Percentiles rank a stretch among this genome's conserved stretches.
phyloP scores from a whole-genome alignment of 2,888 invertebrate species.

The Frankliniella fusca region DNA sequence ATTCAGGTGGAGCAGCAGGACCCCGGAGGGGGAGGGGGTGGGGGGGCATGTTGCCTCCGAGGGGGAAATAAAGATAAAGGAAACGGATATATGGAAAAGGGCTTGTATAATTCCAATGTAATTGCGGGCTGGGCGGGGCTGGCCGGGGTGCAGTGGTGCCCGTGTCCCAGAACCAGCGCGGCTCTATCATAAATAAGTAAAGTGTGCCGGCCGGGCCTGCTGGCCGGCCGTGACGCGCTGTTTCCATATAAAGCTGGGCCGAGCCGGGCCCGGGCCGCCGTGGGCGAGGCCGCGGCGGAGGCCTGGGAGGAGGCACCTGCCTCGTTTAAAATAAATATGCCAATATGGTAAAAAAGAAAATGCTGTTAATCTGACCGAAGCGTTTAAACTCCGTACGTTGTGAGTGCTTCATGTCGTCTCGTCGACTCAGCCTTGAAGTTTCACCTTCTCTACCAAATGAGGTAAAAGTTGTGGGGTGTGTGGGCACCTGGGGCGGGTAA shows the following conservation, averaged over 20 bases:
- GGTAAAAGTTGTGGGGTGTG: neutral
- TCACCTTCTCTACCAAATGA: neutral
- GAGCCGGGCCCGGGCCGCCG: neutral
- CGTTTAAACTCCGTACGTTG: neutral
- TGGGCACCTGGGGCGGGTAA: neutral
- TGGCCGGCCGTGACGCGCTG: neutral
- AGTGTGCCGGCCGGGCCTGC: neutral
- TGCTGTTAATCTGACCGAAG: slow-evolving; percentile 7
- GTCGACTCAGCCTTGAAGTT: neutral
- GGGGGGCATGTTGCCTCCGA: neutral
- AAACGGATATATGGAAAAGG: slow-evolving; percentile 26
- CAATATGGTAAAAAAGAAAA: slow-evolving; percentile 4
- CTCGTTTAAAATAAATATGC: slow-evolving; percentile 25
- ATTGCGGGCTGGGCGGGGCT: neutral
- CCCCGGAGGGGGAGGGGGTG: neutral
- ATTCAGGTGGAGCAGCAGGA: neutral
- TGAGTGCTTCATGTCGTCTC: slow-evolving; percentile 5
- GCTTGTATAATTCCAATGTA: slow-evolving; percentile 22
- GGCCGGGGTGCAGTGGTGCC: neutral
- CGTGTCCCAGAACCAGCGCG: neutral
- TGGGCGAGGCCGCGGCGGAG: neutral
- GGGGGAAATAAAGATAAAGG: slow-evolving; percentile 8
- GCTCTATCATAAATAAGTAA: slow-evolving; percentile 26
- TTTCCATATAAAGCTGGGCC: slow-evolving; percentile 19
- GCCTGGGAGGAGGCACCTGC: neutral